Evolutionary conservation across 2,888 invertebrate genomes (phyloP), one percentile per base, ranked within the genome.

Genomic region (Aproaerema taeniolella): DNA sequence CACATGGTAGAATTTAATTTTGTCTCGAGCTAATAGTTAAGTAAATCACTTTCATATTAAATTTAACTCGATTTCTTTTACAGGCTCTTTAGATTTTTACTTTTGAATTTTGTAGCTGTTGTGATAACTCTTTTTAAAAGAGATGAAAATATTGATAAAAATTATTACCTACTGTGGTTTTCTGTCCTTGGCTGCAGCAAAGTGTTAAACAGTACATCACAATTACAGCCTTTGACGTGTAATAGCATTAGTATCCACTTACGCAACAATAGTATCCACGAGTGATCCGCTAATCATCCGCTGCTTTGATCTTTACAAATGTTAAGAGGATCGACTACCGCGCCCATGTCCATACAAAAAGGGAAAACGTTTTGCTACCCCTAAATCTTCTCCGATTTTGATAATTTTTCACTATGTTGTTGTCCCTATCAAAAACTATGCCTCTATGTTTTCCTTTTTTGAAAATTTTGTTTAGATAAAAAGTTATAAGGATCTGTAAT

Each of bases 251-350:
- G 69, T 68, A 46, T 39, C 50, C 50, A 61, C 68, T 80, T 78
- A 79, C 68, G 61, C 70, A 81, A 80, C 62, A 58, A 72, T 67
- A 75, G 67, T 73, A 71, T 75, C 70, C 47, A 73, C 71, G 69
- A 73, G 62, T 61, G 65, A 74, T 73, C 65, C 61, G 78, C 77
- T 79, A 81, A 81, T 81, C 77, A 79, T 66, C 54, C 55, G 54
- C 61, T 66, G 67, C 67, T 69, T 67, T 65, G 67, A 73, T 72
- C 67, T 67, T 73, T 70, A 69, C 61, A 63, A 74, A 73, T 59
- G 73, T 73, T 77, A n/a, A n/a, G n/a, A n/a, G n/a, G n/a, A n/a
- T n/a, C n/a, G n/a, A n/a, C n/a, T n/a, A n/a, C n/a, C n/a, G n/a
- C n/a, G n/a, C n/a, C n/a, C n/a, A n/a, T n/a, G n/a, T n/a, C n/a